These are phyloP conservation scores for Sterna hirundo DNA, from an alignment of 2,113 vertebrate species.

Conservation along the genomic window DNA sequence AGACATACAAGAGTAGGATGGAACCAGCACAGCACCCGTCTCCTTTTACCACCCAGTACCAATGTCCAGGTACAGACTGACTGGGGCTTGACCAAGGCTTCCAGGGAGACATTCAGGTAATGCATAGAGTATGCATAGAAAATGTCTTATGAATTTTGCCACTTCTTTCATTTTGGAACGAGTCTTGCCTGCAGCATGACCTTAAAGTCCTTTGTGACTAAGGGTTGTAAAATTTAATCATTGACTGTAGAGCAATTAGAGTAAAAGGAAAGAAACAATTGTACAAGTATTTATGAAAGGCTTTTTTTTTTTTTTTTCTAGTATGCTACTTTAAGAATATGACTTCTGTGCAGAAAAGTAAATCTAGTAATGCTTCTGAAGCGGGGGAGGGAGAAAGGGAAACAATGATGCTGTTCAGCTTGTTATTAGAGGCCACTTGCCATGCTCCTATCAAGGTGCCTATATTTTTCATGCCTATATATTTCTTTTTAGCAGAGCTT, in stretches of 20 bases:
- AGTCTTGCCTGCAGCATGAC: background rate
- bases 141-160: background rate
- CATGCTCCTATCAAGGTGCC: background rate
- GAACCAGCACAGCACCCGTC: background rate
- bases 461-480: background rate
- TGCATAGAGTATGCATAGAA: background rate
- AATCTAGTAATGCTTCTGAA: background rate
- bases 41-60: background rate
- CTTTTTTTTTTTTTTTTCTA: background rate
- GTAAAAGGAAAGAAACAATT: background rate
- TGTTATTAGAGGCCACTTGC: background rate
- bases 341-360: background rate
- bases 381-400: background rate
- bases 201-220: conserved; percentile 7
- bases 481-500: background rate
- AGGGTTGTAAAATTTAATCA: background rate
- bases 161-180: background rate
- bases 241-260: background rate
- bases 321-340: background rate
- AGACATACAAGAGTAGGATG: background rate
- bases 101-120: background rate
- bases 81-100: background rate
- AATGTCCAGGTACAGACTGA: background rate
- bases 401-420: background rate
- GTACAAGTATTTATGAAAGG: background rate